A percentile compares a stretch with the other conserved stretches of the same genome.
These are phyloP conservation scores for Neria commutata DNA, from an alignment of 2,888 invertebrate species.

Conservation along the genomic window DNA sequence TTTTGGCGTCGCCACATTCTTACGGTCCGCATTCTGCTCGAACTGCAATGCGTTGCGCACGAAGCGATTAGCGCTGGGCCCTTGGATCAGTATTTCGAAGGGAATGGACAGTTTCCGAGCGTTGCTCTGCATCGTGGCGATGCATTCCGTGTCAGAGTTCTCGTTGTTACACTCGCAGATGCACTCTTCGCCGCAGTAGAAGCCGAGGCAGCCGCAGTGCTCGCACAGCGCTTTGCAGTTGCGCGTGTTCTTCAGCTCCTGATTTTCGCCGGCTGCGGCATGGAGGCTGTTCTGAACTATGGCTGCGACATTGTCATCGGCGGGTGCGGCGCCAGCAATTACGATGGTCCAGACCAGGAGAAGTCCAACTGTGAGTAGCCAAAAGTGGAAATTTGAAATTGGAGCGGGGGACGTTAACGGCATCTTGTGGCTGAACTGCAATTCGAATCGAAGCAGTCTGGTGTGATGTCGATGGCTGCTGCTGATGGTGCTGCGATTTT, in stretches of 20 bases:
- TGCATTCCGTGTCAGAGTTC: conserved; percentile 53
- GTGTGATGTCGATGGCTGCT: neutral
- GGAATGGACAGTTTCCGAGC: conserved; percentile 50
- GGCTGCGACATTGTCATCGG: conserved; percentile 9
- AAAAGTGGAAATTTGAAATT: conserved; percentile 14
- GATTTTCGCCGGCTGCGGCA: conserved; percentile 15
- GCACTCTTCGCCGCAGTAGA: conserved; percentile 62
- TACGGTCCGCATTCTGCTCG: conserved; percentile 43
- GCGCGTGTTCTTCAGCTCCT: conserved; percentile 45
- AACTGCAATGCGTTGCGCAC: conserved; percentile 55
- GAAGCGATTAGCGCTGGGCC: conserved; percentile 55
- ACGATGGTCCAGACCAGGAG: conserved; percentile 34
- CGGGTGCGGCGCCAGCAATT: neutral
- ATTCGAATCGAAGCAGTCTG: neutral
- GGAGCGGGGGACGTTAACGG: neutral
- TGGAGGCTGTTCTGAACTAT: conserved; percentile 12
- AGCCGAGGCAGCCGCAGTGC: conserved; percentile 58
- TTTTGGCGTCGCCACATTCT: neutral
- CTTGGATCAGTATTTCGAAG: conserved; percentile 59
- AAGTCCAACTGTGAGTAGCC: conserved; percentile 23
- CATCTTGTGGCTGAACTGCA: neutral
- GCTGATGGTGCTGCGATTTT: neutral
- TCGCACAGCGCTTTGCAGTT: conserved; percentile 58
- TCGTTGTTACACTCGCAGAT: conserved; percentile 61
- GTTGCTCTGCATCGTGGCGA: conserved; percentile 52